Base-by-base conservation (phyloP, 2,113 vertebrate species). In the Caretta caretta region DNA sequence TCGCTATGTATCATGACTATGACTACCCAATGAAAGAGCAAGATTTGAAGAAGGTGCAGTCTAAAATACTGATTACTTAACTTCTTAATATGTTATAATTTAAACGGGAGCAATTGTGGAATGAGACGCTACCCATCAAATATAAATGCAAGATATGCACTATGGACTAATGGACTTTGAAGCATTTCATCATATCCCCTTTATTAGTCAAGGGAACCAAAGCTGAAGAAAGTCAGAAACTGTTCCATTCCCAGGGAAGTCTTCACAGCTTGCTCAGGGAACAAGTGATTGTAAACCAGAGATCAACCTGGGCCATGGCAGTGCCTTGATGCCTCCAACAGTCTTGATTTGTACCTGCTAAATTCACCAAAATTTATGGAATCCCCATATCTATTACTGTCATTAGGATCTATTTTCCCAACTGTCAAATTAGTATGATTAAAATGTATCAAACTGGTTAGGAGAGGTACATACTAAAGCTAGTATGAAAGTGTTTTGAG, bases 401-500 rank as follows among this genome's bases (percentile, higher is more conserved):
- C 16, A 59, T 81, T 62, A 72, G 9, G 72, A 11, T 86, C 79
- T 27, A n/a, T n/a, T 69, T 53, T 62, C 78, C 8, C 0, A 75
- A 54, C 90, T 48, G 54, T 56, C 42, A 16, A 75, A 24, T n/a
- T 88, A 56, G 79, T 62, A 38, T 62, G 88, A 78, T 19, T 27
- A 87, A 83, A 75, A 1, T 1, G 5, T 0, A 5, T 57, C 54
- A 38, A 92, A 0, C 1, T 87, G 48, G 5, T 42, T 22, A 16
- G 17, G 5, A n/a, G 31, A 84, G 50, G 91, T 65, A 84, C 93
- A 84, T 93, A 85, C 78, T 54, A 91, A 82, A 85, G 83, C 9
- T 87, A n/a, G 35, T 86, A 35, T 25, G 90, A 81, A 50, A 79
- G 72, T n/a, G 48, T 81, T 53, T 94, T 87, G 42, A 94, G 88